Conservation (phyloP, 2,113 vertebrate genomes). For the Setophaga petechia region DNA sequence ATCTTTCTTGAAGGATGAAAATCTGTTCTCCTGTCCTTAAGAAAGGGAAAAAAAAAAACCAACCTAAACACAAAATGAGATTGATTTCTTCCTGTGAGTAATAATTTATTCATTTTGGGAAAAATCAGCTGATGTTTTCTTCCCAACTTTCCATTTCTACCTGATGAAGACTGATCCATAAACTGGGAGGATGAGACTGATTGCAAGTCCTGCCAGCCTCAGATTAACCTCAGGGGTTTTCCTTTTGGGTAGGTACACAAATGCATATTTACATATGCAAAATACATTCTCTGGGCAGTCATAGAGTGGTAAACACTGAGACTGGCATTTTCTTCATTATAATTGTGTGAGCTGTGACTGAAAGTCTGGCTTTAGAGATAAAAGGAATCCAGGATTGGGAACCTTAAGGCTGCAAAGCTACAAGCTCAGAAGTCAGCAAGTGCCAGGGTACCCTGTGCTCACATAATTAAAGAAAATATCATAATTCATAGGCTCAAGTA, state of each 20-base stretch:
- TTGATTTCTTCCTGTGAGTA: neutral
- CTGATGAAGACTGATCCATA: neutral
- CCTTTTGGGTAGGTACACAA: neutral
- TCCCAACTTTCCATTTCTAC: neutral
- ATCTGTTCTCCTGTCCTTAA: neutral
- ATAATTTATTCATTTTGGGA: neutral
- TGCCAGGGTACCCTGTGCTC: neutral
- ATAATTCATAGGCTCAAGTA: neutral
- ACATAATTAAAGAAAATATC: neutral
- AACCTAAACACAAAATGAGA: neutral
- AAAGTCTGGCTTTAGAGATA: constrained; percentile 12
- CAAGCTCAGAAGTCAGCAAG: neutral
- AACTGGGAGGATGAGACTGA: neutral
- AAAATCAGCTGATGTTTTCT: neutral
- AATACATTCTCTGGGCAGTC: neutral
- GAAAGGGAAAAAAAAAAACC: neutral
- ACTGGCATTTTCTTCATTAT: neutral
- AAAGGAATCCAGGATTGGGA: neutral
- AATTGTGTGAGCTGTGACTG: neutral
- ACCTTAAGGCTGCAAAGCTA: neutral
- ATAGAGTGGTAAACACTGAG: neutral
- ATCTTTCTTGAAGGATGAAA: constrained; percentile 16
- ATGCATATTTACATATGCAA: neutral
- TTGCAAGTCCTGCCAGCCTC: neutral
- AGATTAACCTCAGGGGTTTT: neutral